phyloP scores from a whole-genome alignment of 2,113 vertebrate genomes.

The Lagopus leucura region DNA sequence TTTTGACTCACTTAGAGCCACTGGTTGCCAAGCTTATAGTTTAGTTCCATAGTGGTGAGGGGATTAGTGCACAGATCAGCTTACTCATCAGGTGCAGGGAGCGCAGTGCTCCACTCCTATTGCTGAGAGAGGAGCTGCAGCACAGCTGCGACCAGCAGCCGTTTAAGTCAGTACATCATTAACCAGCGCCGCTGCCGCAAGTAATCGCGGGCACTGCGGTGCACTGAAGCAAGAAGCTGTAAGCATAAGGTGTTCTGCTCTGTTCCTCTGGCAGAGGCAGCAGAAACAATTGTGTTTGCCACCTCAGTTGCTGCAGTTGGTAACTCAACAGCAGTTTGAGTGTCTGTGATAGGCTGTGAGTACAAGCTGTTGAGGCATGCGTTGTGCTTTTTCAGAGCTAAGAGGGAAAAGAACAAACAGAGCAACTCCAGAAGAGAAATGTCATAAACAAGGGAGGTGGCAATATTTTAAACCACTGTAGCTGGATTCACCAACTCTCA shows the following conservation, averaged over 20 bases:
- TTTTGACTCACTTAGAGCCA: neutral
- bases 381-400: neutral
- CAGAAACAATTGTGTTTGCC: neutral
- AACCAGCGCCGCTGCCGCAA: neutral
- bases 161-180: neutral
- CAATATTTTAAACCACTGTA: neutral
- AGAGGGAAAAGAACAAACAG: neutral
- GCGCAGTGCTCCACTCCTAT: rapidly evolving
- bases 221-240: neutral
- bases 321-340: neutral
- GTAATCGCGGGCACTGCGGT: neutral
- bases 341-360: neutral
- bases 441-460: neutral
- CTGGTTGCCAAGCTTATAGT: neutral
- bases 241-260: neutral
- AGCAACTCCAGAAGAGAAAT: neutral
- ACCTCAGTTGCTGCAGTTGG: neutral
- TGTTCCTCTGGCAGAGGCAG: neutral
- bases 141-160: neutral
- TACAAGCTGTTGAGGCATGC: neutral
- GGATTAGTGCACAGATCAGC: neutral
- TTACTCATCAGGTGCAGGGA: neutral
- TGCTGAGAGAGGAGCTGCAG: neutral
- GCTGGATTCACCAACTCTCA: neutral
- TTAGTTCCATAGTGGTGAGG: neutral